Base-by-base conservation (phyloP, 2,888 invertebrate species). In the Gymnosoma rotundatum region DNA sequence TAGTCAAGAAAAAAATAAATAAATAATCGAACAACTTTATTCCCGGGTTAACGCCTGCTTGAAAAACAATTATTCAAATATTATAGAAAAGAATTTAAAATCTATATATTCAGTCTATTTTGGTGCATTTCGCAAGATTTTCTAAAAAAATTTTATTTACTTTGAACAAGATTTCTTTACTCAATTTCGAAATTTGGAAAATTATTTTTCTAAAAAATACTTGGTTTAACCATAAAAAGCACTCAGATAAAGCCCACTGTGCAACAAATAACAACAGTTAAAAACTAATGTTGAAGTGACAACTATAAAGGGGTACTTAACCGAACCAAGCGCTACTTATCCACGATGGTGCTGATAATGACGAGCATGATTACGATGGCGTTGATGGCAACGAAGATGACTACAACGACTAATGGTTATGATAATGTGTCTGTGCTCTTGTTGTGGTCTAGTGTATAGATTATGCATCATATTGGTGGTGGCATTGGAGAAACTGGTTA, bases 361-460 rank as follows among this genome's bases (percentile, higher is more conserved):
- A 69, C n/a, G 67, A 75, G 42, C 32, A 75, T 61, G 74, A 61
- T 36, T 16, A 67, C 36, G 66, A 83, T 48, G 80, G 64, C 36
- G 56, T 63, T 75, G 58, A 64, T 20, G 52, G 58, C 56, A 36
- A 16, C 12, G 21, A 75, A 61, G 20, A 69, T 48, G 69, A 63
- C 67, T 73, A 56, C 70, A 64, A 64, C 52, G 63, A 58, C 50
- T 50, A 36, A 56, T 66, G 67, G 32, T 32, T 32, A 8, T 78
- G 79, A 73, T 81, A 80, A 80, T 81, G 70, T 73, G 74, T 70
- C 64, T 69, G 81, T 81, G 70, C 81, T 84, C 80, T 70, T 81
- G 64, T 84, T 81, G 73, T 58, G 78, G 78, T 83, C 70, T 64
- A 20, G n/a, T 61, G 20, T 75, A 48, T 56, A 61, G 79, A 66